Base-by-base conservation (phyloP, 2,113 vertebrate genomes). In the Tor tambroides region DNA sequence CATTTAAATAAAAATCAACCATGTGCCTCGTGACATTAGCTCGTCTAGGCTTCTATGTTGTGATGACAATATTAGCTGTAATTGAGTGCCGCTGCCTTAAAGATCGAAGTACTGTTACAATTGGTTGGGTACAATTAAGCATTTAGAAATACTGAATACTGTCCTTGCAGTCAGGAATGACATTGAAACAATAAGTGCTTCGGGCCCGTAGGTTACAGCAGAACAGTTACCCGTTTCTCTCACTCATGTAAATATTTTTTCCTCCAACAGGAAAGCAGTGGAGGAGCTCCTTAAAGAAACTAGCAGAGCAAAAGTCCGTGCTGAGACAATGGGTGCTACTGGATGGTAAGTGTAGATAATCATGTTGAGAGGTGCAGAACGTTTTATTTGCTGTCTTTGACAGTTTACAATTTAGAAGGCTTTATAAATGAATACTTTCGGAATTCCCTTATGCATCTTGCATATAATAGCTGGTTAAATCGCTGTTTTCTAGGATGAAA, bases 241-340 rank as follows among this genome's bases (percentile, higher is more conserved):
- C 14, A 19, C 26, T 56, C 21, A 2, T 61, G 1, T 28, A 43
- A 59, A 76, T 28, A 8, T 65, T 61, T 26, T 23, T 80, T 54
- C 32, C 19, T 21, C 9, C 21, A 65, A 80, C 85, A 99, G 98
- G 89, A 97, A 97, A 56, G 98, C 98, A 30, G 95, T 99, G 23
- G 97, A 98, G 91, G 98, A 99, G 89, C 96, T 99, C 83, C 95
- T 99, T 19, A 97, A 94, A 89, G 98, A 99, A 89, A 97, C 98
- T 35, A 97, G 96, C 88, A 94, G 98, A 91, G 98, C 97, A 14
- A 96, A 96, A 92, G 94, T 96, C 26, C 95, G 98, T 93, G 97
- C 97, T 79, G 97, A 99, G 94, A 99, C 98, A 51, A 99, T 99
- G 98, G 98, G 98, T 87, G 96, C 98, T 6, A 95, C 97, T 94